phyloP scores from a whole-genome alignment of 2,797 vertebrate genomes.

The Scleropages formosus region DNA sequence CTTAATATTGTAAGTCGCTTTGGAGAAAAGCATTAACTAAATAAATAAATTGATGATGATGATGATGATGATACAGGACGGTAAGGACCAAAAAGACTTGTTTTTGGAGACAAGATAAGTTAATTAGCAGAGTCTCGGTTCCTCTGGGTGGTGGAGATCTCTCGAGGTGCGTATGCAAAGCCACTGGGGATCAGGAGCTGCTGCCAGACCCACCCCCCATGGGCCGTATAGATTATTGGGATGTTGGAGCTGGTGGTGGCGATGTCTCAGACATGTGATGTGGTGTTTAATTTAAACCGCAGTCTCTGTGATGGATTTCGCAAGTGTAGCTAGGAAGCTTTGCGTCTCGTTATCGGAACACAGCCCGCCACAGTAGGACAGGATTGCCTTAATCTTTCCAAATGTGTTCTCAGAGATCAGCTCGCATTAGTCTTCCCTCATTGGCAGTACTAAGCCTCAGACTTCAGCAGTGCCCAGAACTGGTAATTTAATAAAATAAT shows the following conservation, averaged over 20 bases:
- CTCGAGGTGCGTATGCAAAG: not conserved
- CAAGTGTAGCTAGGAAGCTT: not conserved
- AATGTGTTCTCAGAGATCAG: slow-evolving; percentile 23
- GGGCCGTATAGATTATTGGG: not conserved
- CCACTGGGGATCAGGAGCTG: not conserved
- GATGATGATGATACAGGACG: not conserved
- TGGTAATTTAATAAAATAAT: slow-evolving; percentile 22
- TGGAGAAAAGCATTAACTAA: no score
- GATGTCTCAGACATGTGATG: not conserved
- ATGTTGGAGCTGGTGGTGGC: not conserved
- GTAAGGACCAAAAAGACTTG: not conserved
- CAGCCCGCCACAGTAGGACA: slow-evolving; percentile 12
- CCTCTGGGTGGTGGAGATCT: no score
- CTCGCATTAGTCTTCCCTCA: slow-evolving; percentile 3
- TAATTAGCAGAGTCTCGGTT: not conserved
- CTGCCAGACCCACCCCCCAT: no score
- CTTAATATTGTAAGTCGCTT: no score
- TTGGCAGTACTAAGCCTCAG: slow-evolving; percentile 13
- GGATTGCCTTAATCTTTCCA: slow-evolving; percentile 24
- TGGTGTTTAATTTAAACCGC: slow-evolving; percentile 19
- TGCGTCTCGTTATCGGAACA: not conserved
- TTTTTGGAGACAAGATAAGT: not conserved
- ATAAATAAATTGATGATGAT: not conserved
- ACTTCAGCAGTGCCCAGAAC: slow-evolving; percentile 12
- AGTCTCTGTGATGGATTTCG: slow-evolving; percentile 11